These are phyloP conservation scores for Fistularia tabacaria DNA, from an alignment of 2,797 vertebrate genomes.

Conservation along the genomic window DNA sequence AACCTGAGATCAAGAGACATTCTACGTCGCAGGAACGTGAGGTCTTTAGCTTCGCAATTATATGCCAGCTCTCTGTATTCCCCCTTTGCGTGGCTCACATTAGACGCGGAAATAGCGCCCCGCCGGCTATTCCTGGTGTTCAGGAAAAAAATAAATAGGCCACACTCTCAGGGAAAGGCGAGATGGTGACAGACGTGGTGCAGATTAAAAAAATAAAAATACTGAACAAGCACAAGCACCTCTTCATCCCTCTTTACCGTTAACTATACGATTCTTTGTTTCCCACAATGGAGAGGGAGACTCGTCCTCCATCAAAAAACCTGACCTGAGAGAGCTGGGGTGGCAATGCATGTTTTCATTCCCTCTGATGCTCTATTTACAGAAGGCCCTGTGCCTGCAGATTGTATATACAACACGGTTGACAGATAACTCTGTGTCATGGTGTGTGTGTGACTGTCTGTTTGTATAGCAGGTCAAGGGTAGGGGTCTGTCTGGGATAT, in stretches of 20 bases:
- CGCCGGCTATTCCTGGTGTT: conserved; percentile 74
- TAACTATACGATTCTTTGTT: background rate
- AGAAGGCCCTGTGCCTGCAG: conserved; percentile 11
- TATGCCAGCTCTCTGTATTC: conserved; percentile 67
- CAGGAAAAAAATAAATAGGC: conserved; percentile 66
- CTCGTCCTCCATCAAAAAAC: no score
- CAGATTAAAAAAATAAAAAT: conserved; percentile 20
- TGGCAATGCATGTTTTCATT: conserved; percentile 19
- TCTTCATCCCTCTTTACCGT: conserved; percentile 24
- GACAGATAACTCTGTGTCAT: conserved; percentile 27
- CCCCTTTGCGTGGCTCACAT: conserved; percentile 74
- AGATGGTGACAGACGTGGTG: conserved; percentile 46
- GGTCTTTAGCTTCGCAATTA: conserved; percentile 61
- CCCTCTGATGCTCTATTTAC: conserved; percentile 35
- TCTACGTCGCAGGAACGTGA: conserved; percentile 36
- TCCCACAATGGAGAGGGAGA: background rate
- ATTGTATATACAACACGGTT: conserved; percentile 14
- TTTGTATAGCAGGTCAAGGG: conserved; percentile 26
- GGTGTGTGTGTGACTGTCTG: conserved; percentile 13
- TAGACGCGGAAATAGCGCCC: conserved; percentile 68
- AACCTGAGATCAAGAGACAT: conserved; percentile 4
- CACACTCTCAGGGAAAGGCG: conserved; percentile 74
- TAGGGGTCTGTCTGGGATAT: conserved; percentile 15
- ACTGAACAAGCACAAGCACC: conserved; percentile 9
- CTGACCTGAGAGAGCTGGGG: background rate